Evolutionary conservation across 1,140 invertebrate genomes (phyloP), one percentile per base, ranked within the genome.

Genomic region (Sipha flava): DNA sequence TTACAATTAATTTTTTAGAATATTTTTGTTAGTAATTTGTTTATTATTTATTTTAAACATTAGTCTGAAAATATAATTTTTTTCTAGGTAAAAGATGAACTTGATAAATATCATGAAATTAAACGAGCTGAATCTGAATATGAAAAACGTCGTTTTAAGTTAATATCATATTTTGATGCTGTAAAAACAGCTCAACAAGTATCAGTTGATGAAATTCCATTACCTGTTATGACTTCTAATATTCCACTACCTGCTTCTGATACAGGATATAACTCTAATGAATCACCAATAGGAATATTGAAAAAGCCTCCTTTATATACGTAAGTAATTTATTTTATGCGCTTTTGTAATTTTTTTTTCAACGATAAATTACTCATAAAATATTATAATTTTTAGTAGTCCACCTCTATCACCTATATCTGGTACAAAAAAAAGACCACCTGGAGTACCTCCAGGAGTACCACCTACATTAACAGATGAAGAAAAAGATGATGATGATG

Each of bases 191-290:
- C 97, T 10, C 95, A 98, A 85, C 93, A 95, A 84, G 82, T 83
- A 34, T 92, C 94, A 87, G 90, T 98, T n/a, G 95, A 98, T 87
- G 95, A 98, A 85, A 98, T 99, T 87, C 96, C 96, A 10, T 86
- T 98, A 80, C 96, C 96, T 40, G 83, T 84, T 26, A 77, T 82
- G 59, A 82, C 83, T 57, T 80, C 80, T 37, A 81, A 82, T 31
- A 88, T 84, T 84, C 86, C 84, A 81, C 86, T 87, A 81, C 81
- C 86, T 84, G 81, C 86, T 84, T 80, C 83, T 85, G 81, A 82
- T 84, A 40, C 86, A 84, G 80, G 86, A 85, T 79, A 79, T 77
- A 62, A 81, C 81, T 79, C 80, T 77, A 73, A 79, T 82, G 82
- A 83, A 37, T 81, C 87, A 84, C 84, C 87, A 52, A 85, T 87